Conservation (phyloP, 2,113 vertebrate species). For the Haemorhous mexicanus region DNA sequence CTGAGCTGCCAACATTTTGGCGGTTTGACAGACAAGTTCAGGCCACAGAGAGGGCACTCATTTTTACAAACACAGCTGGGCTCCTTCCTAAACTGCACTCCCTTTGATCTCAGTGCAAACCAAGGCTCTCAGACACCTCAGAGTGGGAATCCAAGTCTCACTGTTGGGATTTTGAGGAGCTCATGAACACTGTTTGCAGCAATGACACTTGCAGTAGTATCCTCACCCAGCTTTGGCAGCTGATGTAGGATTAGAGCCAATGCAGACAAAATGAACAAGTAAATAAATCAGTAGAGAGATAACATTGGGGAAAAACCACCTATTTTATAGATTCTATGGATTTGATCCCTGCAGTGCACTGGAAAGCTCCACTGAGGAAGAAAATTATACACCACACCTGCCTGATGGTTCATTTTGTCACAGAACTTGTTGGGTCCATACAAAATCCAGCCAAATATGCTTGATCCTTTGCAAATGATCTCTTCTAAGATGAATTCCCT, state of each 20-base stretch:
- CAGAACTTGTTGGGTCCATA: background rate
- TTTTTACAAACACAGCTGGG: background rate
- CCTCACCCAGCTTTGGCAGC: background rate
- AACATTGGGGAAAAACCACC: rapidly evolving
- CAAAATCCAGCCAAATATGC: background rate
- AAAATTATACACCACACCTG: background rate
- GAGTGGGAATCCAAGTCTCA: background rate
- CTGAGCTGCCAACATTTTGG: background rate
- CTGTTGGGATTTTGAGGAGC: background rate
- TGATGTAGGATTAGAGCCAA: background rate
- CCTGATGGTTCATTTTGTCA: background rate
- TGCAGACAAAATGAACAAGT: background rate
- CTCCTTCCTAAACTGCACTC: background rate
- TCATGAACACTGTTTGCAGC: background rate
- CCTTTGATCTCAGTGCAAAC: background rate
- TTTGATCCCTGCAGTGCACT: background rate
- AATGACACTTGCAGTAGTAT: background rate
- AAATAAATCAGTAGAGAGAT: background rate
- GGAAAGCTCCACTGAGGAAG: background rate
- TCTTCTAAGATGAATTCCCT: background rate
- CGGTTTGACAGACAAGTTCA: background rate
- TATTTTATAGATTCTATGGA: background rate
- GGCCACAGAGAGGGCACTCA: background rate
- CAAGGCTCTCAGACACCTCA: background rate
- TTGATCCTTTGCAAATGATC: background rate